Conservation (phyloP, 2,888 invertebrate genomes). For the Tyria jacobaeae region DNA sequence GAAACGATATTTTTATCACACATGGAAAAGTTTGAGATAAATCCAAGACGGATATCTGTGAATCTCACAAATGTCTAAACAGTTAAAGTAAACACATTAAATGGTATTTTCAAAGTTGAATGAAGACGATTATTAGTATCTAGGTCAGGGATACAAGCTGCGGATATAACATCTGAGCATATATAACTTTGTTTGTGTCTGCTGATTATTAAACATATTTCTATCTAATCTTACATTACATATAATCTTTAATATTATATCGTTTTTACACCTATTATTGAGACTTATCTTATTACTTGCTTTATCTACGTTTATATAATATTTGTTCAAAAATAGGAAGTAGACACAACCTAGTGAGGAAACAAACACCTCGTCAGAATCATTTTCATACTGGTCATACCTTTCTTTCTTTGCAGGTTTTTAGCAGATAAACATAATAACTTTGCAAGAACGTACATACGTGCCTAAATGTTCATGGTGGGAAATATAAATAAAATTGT, state of each 20-base stretch:
- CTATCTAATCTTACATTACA: constrained; percentile 34
- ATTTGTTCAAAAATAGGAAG: too few species aligned
- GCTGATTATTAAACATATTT: constrained; percentile 15
- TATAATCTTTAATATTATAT: constrained; percentile 24
- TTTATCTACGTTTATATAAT: constrained; percentile 18
- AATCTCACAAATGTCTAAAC: constrained; percentile 20
- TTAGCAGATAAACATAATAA: background rate
- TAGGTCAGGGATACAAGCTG: constrained; percentile 54
- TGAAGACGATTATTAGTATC: constrained; percentile 43
- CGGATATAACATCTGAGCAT: constrained; percentile 45
- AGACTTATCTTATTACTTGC: constrained; percentile 11
- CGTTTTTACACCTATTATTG: constrained; percentile 20
- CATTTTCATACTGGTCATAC: background rate
- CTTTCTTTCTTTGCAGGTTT: background rate
- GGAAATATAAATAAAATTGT: background rate
- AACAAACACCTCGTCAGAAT: too few species aligned
- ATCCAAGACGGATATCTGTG: constrained; percentile 19
- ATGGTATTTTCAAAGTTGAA: constrained; percentile 35
- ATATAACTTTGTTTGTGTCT: constrained; percentile 39
- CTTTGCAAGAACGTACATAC: too few species aligned
- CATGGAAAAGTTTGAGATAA: constrained; percentile 21
- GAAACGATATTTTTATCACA: constrained; percentile 7
- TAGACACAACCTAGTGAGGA: too few species aligned
- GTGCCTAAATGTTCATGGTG: background rate
- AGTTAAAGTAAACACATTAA: constrained; percentile 34